Conservation (phyloP, 2,888 invertebrate genomes). For the Clusia tigrina region DNA sequence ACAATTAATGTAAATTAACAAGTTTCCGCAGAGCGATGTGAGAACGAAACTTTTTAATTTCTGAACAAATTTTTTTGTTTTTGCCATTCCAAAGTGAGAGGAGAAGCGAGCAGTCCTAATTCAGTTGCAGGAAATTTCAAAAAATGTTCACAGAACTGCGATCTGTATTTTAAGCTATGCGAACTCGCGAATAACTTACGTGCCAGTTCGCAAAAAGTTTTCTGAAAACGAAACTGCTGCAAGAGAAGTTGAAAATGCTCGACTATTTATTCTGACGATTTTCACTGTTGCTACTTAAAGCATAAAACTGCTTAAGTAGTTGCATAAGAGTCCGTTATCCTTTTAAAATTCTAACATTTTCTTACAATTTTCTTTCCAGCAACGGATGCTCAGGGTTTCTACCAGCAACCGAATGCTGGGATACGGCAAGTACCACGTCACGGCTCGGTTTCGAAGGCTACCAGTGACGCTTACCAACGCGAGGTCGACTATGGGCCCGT, state of each 20-base stretch:
- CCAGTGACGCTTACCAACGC: conserved; percentile 50
- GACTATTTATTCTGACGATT: too few relatives aligned
- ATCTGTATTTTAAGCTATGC: too few relatives aligned
- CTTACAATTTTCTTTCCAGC: conserved; percentile 8
- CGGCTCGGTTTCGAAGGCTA: conserved; percentile 52
- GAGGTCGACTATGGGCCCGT: conserved; percentile 48
- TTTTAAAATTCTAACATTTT: too few relatives aligned
- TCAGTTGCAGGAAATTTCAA: not conserved
- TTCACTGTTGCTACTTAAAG: too few relatives aligned
- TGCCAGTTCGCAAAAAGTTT: too few relatives aligned
- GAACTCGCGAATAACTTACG: too few relatives aligned
- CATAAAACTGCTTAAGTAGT: not conserved
- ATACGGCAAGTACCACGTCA: conserved; percentile 24
- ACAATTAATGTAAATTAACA: conserved; percentile 16
- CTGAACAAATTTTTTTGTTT: conserved; percentile 13
- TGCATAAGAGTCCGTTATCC: not conserved
- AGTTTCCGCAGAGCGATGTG: conserved; percentile 6
- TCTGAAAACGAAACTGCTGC: too few relatives aligned
- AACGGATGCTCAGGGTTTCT: conserved; percentile 2
- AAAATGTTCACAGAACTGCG: too few relatives aligned
- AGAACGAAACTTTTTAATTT: conserved; percentile 6
- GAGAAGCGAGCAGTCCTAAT: too few relatives aligned
- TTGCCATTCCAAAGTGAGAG: too few relatives aligned
- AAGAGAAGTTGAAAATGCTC: too few relatives aligned
- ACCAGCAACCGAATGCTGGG: conserved; percentile 10